Percentiles rank a stretch among this genome's conserved stretches.
phyloP scores from a whole-genome alignment of 2,113 vertebrate species.

The Hylia prasina region DNA sequence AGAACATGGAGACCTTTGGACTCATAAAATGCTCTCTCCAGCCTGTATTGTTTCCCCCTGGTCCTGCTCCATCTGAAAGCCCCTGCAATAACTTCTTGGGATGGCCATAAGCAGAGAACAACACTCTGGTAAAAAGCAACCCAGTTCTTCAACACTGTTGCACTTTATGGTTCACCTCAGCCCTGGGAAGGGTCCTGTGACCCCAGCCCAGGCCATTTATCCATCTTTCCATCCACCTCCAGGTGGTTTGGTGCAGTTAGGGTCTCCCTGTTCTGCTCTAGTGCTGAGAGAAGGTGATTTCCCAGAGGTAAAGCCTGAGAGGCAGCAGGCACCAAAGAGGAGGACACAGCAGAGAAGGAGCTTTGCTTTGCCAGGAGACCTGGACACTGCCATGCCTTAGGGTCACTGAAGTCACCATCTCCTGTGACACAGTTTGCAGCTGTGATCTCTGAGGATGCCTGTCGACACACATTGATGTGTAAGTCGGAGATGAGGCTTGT shows the following conservation, averaged over 20 bases:
- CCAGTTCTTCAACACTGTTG: background rate
- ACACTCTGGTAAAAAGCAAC: fast-evolving
- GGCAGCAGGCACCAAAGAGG: background rate
- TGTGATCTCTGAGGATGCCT: background rate
- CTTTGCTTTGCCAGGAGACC: background rate
- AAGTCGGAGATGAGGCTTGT: background rate
- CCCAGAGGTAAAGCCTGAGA: background rate
- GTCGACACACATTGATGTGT: fast-evolving
- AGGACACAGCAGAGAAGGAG: background rate
- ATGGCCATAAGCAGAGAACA: background rate
- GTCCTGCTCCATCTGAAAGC: background rate
- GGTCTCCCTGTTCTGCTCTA: background rate
- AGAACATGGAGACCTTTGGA: background rate
- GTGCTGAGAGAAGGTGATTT: background rate
- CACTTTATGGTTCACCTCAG: background rate
- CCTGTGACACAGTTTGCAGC: background rate
- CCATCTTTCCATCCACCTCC: background rate
- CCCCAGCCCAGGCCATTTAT: background rate
- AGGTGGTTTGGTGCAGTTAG: background rate
- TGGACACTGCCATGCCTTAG: background rate
- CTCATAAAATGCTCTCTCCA: background rate
- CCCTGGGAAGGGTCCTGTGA: background rate
- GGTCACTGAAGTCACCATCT: background rate
- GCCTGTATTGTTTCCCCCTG: background rate
- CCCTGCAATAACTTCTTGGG: background rate